These are phyloP conservation scores for Apamea crenata DNA, from an alignment of 2,888 invertebrate genomes.

Conservation along the genomic window DNA sequence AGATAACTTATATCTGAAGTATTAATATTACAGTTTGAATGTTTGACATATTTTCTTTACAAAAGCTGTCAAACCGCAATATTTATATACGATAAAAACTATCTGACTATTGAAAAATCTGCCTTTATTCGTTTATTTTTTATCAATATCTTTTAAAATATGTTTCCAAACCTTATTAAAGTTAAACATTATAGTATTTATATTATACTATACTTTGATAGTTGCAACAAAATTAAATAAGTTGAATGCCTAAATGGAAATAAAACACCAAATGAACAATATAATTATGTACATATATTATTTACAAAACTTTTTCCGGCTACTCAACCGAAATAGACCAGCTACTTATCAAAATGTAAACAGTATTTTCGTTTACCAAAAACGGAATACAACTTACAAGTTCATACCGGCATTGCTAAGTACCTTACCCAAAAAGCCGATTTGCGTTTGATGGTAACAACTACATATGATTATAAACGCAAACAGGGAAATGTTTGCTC, in stretches of 20 bases:
- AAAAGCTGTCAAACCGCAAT: no score
- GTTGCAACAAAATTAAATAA: background rate
- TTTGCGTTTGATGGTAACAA: constrained; percentile 59
- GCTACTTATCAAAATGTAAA: background rate
- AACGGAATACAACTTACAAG: constrained; percentile 41
- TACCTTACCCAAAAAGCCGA: constrained; percentile 63
- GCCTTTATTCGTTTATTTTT: background rate
- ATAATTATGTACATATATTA: background rate
- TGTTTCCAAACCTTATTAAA: no score
- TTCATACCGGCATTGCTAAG: constrained; percentile 57
- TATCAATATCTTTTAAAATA: background rate
- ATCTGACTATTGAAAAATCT: no score
- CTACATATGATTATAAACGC: constrained; percentile 40
- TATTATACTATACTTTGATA: background rate
- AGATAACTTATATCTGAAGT: no score
- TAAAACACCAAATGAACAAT: background rate
- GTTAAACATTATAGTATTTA: no score
- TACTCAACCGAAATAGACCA: background rate
- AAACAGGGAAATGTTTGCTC: constrained; percentile 62
- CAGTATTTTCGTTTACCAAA: constrained; percentile 40
- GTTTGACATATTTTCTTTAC: no score
- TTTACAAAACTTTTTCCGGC: background rate
- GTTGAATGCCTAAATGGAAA: background rate
- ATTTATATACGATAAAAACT: no score
- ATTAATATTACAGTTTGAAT: no score